These are phyloP conservation scores for Chamaea fasciata DNA, from an alignment of 2,113 vertebrate species.

Conservation along the genomic window DNA sequence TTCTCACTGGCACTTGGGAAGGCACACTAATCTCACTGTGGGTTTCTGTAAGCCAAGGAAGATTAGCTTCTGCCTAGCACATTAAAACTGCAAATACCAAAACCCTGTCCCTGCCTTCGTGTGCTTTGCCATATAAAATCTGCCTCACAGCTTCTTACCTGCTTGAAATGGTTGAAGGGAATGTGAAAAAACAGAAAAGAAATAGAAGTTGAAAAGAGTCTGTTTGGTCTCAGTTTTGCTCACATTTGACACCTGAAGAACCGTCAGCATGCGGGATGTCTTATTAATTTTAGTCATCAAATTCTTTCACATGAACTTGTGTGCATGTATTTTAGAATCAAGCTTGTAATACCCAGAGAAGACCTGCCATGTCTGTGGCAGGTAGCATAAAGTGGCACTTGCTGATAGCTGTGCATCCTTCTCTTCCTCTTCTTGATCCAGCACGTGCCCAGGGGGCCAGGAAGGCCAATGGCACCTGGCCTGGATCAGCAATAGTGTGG, in stretches of 20 bases:
- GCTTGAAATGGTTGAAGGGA: neutral
- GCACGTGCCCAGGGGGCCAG: fast-evolving
- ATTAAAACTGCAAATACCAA: neutral
- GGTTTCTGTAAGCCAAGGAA: neutral
- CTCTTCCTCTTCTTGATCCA: neutral
- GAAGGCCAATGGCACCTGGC: neutral
- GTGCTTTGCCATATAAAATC: neutral
- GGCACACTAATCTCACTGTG: neutral
- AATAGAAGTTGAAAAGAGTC: neutral
- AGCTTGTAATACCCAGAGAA: neutral
- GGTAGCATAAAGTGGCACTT: neutral
- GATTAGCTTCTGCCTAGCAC: neutral
- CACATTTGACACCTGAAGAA: neutral
- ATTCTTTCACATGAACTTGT: neutral
- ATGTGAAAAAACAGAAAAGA: neutral
- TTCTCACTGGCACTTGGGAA: neutral
- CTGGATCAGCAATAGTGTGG: neutral
- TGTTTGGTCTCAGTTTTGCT: neutral
- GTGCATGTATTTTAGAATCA: neutral
- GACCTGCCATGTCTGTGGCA: neutral
- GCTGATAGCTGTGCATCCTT: neutral
- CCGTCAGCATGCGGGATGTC: neutral
- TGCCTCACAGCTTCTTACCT: neutral
- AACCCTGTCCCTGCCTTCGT: fast-evolving
- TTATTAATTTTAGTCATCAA: neutral